Evolutionary conservation across 2,888 invertebrate species (phyloP).

Genomic region (Ferrisia virgata): DNA sequence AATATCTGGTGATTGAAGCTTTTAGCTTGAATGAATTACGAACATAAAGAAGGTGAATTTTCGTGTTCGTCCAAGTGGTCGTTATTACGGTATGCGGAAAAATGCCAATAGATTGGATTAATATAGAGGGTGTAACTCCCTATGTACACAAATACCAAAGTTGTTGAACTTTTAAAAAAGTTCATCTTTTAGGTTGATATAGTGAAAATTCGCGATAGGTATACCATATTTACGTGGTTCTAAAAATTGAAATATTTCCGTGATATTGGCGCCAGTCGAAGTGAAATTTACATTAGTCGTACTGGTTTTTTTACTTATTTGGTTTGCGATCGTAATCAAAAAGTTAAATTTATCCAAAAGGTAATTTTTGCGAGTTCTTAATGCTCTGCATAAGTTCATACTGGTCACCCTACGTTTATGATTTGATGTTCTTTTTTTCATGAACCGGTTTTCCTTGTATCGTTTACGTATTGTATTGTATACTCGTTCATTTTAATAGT

Average conservation of each 20-base stretch:
- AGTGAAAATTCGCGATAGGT: neutral
- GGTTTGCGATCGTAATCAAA: neutral
- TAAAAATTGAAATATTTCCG: neutral
- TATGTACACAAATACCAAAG: neutral
- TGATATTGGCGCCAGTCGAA: neutral
- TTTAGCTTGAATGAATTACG: neutral
- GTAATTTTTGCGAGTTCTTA: neutral
- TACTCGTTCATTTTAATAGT: neutral
- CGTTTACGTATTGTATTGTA: neutral
- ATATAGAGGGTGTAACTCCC: too few species aligned
- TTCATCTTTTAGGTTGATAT: neutral
- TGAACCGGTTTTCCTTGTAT: neutral
- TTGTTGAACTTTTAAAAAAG: neutral
- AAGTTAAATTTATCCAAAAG: neutral
- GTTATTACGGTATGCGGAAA: neutral
- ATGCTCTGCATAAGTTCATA: neutral
- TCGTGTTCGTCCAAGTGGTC: neutral
- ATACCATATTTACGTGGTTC: neutral
- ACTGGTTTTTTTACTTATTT: neutral
- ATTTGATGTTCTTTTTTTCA: neutral
- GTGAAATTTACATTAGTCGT: neutral
- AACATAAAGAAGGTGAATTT: neutral
- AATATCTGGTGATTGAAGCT: neutral
- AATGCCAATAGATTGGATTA: neutral
- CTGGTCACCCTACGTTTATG: neutral